Percentiles rank a stretch among this genome's conserved stretches.
Evolutionary conservation across 2,797 vertebrate genomes (phyloP).

Genomic region (Harpagifer antarcticus): DNA sequence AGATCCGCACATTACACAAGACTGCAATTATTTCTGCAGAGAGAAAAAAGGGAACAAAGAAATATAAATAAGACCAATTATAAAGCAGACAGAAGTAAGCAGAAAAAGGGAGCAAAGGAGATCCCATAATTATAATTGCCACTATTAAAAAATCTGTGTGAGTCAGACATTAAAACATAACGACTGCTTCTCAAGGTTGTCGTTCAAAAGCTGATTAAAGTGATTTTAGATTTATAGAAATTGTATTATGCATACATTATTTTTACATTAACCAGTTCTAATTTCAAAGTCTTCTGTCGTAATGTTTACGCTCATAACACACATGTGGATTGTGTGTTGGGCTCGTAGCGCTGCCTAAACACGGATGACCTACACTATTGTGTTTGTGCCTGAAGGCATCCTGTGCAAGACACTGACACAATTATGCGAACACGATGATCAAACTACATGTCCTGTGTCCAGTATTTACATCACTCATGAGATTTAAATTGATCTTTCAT

Average conservation of each 20-base stretch:
- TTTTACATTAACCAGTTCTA: constrained; percentile 70
- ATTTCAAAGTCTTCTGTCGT: constrained; percentile 18
- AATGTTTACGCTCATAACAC: not conserved
- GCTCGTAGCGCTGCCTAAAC: constrained; percentile 29
- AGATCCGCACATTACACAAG: constrained; percentile 6
- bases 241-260: constrained; percentile 36
- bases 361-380: not conserved
- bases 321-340: not conserved
- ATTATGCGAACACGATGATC: not conserved
- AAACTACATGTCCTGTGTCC: not conserved
- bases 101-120: no score
- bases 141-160: constrained; percentile 69
- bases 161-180: constrained; percentile 85
- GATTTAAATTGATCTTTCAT: not conserved
- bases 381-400: not conserved
- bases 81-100: constrained; percentile 26
- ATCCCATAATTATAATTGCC: no score
- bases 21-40: not conserved
- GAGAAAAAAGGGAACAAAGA: not conserved
- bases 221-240: constrained; percentile 68
- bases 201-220: constrained; percentile 79
- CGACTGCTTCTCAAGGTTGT: constrained; percentile 75
- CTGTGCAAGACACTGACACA: not conserved
- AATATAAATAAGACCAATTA: not conserved
- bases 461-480: not conserved